A percentile compares a stretch with the other conserved stretches of the same genome.
Evolutionary conservation across 2,113 vertebrate genomes (phyloP).

Genomic region (Leucopternis melanops): DNA sequence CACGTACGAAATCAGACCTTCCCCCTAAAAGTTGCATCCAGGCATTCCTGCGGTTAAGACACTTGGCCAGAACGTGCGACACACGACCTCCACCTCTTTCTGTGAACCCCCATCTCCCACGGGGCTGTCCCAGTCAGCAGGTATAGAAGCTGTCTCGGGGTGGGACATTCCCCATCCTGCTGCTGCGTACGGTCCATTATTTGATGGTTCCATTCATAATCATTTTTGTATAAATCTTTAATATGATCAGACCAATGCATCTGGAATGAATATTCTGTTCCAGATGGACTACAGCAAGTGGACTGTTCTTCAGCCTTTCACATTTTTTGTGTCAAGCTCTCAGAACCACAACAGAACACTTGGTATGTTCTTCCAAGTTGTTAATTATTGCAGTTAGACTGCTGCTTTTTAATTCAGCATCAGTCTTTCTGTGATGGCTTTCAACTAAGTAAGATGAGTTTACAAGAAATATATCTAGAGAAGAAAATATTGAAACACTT

Average conservation of each 20-base stretch:
- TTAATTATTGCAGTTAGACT: not conserved
- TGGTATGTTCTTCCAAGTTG: not conserved
- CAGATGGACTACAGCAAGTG: not conserved
- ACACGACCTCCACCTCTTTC: not conserved
- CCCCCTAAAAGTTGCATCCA: not conserved
- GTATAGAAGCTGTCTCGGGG: too few relatives aligned
- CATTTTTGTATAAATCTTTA: not conserved
- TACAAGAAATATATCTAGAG: not conserved
- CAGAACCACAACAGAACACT: not conserved
- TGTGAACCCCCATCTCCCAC: not conserved
- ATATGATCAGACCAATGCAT: not conserved
- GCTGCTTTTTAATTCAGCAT: not conserved
- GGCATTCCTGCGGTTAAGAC: not conserved
- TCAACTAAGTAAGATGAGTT: not conserved
- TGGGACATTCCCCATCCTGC: not conserved
- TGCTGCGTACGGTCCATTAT: not conserved
- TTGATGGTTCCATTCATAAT: not conserved
- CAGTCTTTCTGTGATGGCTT: not conserved
- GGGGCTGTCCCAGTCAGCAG: not conserved
- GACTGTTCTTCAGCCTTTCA: not conserved
- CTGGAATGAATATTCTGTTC: not conserved
- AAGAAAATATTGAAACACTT: not conserved
- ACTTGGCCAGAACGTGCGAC: not conserved
- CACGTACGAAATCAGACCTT: not conserved
- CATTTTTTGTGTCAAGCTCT: not conserved